Percentiles rank a stretch among this genome's conserved stretches.
Evolutionary conservation across 2,888 invertebrate species (phyloP).

Genomic region (Falcaria lacertinaria): DNA sequence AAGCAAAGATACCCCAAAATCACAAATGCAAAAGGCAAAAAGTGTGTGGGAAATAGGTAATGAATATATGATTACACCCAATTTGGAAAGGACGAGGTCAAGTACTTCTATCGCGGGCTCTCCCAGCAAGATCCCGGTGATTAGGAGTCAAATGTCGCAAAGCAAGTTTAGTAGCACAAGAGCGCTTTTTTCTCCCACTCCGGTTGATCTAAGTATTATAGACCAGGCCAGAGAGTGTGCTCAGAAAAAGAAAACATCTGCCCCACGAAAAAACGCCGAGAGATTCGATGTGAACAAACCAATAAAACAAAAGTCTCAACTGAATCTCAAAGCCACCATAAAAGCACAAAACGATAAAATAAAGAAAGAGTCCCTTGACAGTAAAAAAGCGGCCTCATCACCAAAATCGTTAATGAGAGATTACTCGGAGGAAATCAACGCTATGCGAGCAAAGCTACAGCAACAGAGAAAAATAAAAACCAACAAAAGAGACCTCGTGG

Average conservation of each 20-base stretch:
- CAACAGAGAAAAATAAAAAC: conserved; percentile 69
- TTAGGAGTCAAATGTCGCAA: conserved; percentile 74
- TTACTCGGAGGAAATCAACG: conserved; percentile 73
- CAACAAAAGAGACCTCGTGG: conserved; percentile 62
- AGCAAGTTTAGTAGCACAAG: conserved; percentile 73
- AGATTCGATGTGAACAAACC: conserved; percentile 61
- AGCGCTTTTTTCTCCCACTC: conserved; percentile 79
- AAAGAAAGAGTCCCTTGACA: conserved; percentile 60
- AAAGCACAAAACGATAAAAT: conserved; percentile 62
- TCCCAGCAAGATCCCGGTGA: conserved; percentile 82
- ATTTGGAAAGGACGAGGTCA: conserved; percentile 71
- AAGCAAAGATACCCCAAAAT: conserved; percentile 54
- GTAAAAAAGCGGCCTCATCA: conserved; percentile 53
- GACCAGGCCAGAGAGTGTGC: conserved; percentile 79
- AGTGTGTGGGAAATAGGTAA: conserved; percentile 78
- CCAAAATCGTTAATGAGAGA: conserved; percentile 62
- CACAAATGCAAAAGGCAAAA: conserved; percentile 73
- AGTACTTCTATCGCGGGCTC: conserved; percentile 78
- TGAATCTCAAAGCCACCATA: conserved; percentile 60
- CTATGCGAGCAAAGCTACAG: conserved; percentile 71
- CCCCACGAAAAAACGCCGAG: conserved; percentile 53
- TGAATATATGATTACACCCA: conserved; percentile 53
- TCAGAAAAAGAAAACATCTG: conserved; percentile 67
- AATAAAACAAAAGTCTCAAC: conserved; percentile 70
- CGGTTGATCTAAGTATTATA: conserved; percentile 76